Base-by-base conservation (phyloP, 1,140 invertebrate genomes). In the Pseudomyrmex gracilis region DNA sequence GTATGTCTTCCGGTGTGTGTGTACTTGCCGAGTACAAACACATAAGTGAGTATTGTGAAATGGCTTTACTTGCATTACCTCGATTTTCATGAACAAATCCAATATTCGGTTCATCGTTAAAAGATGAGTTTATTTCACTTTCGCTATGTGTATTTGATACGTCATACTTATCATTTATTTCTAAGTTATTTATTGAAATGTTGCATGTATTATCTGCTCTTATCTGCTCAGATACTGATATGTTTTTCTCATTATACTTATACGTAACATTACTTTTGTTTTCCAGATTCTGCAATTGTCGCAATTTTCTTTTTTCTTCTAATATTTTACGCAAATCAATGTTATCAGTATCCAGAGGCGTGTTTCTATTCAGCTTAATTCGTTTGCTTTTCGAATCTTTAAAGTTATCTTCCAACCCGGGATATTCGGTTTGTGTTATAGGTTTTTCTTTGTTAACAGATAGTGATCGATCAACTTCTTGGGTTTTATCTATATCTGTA, bases 281-380 rank as follows among this genome's bases (percentile, higher is more conserved):
- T 34, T 34, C 5, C 5, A 34, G 34, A 0, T 34, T 34, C 34
- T 34, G 0, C 5, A 5, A 34, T 34, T 34, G 4, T 34, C 34
- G 34, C 7, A 34, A 34, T 34, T 34, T 34, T 5, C 34, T 34
- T 34, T 7, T 34, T 34, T 34, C 5, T 34, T 34, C 34, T 5
- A 34, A 34, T 7, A 34, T 7, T 1, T 34, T 0, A 34, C 34
- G 34, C 34, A 34, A 34, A 5, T 34, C 34, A 34, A 34, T 1
- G 0, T 34, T 34, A 34, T 34, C 5, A 34, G 34, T 34, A 34
- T 34, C 34, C 34, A 34, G 5, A 34, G 5, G 34, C 34, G 34
- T 8, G 2, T 7, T 47, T 17, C 17, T 83, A 70, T 71, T 47
- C 43, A 87, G 60, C 17, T 60, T 84, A 20, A 17, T 34, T 60